phyloP scores from a whole-genome alignment of 2,888 invertebrate species.

The Acrobasis consociella region DNA sequence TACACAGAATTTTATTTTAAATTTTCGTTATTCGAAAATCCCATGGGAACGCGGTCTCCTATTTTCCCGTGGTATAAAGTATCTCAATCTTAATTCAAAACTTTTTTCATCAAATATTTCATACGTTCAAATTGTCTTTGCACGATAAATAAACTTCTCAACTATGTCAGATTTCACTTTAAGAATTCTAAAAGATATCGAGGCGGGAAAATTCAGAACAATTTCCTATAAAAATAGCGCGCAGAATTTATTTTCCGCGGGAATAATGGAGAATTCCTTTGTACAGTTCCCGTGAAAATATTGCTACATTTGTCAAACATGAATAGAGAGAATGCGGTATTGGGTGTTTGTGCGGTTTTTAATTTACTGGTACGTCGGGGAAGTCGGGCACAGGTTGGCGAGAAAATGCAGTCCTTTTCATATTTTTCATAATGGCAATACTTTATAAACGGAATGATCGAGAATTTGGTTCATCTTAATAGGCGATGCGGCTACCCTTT shows the following conservation, averaged over 20 bases:
- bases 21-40: no score
- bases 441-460: neutral
- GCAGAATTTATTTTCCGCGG: conserved; percentile 2
- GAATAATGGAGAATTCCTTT: conserved; percentile 20
- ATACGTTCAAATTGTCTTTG: neutral
- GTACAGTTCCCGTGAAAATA: conserved; percentile 10
- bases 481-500: no score
- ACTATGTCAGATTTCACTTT: neutral
- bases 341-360: conserved; percentile 12
- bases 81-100: neutral
- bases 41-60: no score
- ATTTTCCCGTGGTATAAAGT: no score
- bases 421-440: neutral
- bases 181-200: neutral
- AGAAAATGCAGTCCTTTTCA: neutral
- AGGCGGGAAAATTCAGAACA: neutral
- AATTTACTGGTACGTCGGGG: conserved; percentile 1
- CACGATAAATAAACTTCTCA: neutral
- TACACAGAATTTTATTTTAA: no score
- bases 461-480: no score
- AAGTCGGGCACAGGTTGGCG: conserved; percentile 1
- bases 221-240: conserved; percentile 6
- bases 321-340: neutral
- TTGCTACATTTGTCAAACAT: conserved; percentile 22
- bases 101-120: conserved; percentile 4